Base-by-base conservation (phyloP, 2,113 vertebrate genomes). In the Carettochelys insculpta region DNA sequence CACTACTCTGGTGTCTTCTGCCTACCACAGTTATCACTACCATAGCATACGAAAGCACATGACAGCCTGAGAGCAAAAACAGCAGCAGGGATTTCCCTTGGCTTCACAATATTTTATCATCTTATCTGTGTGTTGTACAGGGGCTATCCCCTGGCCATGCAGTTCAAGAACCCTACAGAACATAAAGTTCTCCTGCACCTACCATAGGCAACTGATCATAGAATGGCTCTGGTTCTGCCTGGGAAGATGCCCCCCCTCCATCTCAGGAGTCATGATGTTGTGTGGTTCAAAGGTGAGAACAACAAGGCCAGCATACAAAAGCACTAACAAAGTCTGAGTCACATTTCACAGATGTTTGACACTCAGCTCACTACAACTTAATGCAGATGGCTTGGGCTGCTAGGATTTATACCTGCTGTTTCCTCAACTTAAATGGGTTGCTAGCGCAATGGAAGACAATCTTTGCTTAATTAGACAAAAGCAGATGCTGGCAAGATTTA, bases 211-310 rank as follows among this genome's bases (percentile, higher is more conserved):
- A 45, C 16, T 43, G 27, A 20, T 58, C 38, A 73, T 16, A 13
- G 31, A 61, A 31, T 31, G 31, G 1, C 1, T 79, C 53, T 48
- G 25, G 3, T 8, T 86, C 27, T 84, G 11, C 13, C 29, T 86
- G 11, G 0, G 1, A 84, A 80, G 9, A 31, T 2, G 7, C 1
- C 2, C 56, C 5, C 3, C 61, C n/a, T 41, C 43, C 48, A 77
- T 50, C 22, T 10, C 34, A 82, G 53, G 8, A 87, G 17, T 11
- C 3, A 83, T 81, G 68, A 65, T 41, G 34, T 1, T 11, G 31
- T 14, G 31, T 17, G 6, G 20, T 19, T 6, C 1, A 4, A 22
- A 14, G 24, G 29, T 54, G 17, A 86, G 17, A 13, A n/a, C 31
- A 6, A 13, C 87, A 51, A 58, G 43, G 11, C 25, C 31, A 25